A percentile compares a stretch with the other conserved stretches of the same genome.
Conservation (phyloP, 2,888 invertebrate genomes). For the Andricus quercusramuli region DNA sequence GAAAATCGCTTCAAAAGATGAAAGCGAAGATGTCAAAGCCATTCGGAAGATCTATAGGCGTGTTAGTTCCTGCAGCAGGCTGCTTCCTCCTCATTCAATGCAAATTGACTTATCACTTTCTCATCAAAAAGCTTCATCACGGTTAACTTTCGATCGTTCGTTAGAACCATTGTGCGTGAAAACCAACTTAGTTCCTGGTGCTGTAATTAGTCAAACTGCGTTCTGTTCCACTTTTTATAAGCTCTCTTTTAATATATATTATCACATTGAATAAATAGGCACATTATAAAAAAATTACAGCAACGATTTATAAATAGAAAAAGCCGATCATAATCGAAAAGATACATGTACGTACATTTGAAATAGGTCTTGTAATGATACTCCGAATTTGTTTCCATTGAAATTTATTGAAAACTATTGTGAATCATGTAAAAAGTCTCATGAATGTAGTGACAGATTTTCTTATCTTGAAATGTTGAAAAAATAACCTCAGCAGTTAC, state of each 20-base stretch:
- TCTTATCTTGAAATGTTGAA: too few relatives aligned
- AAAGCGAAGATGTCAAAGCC: constrained; percentile 28
- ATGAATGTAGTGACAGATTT: too few relatives aligned
- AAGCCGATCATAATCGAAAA: too few relatives aligned
- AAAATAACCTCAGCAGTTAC: too few relatives aligned
- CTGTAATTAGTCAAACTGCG: not conserved
- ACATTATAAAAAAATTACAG: too few relatives aligned
- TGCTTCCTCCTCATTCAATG: constrained; percentile 29
- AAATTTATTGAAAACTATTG: too few relatives aligned
- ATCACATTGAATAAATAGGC: too few relatives aligned
- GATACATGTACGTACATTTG: too few relatives aligned
- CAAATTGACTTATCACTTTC: constrained; percentile 36
- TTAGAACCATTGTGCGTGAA: constrained; percentile 16
- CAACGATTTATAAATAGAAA: too few relatives aligned
- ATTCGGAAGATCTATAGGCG: not conserved
- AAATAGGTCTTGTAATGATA: too few relatives aligned
- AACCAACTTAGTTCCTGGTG: constrained; percentile 25
- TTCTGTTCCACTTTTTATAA: not conserved
- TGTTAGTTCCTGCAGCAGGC: not conserved
- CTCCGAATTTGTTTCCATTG: too few relatives aligned
- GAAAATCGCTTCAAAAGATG: not conserved
- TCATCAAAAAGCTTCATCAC: constrained; percentile 31
- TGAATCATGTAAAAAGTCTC: too few relatives aligned
- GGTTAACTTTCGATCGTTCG: constrained; percentile 22
- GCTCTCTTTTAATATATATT: not conserved